Conservation (phyloP, 2,888 invertebrate species). For the Parelbella ahira region DNA sequence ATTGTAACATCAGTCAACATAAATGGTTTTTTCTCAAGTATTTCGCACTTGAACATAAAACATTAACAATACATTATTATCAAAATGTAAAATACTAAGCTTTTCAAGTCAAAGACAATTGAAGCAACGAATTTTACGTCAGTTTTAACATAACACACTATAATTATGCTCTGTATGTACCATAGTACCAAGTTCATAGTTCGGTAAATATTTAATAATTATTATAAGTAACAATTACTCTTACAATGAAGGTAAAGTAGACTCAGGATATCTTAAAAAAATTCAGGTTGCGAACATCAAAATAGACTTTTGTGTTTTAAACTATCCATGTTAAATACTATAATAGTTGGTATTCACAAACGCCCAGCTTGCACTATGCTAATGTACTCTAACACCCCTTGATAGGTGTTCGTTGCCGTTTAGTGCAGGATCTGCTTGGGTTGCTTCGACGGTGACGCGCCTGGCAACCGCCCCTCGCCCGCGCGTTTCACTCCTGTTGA, state of each 20-base stretch:
- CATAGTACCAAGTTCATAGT: slow-evolving; percentile 19
- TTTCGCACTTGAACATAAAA: too few relatives aligned
- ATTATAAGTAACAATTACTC: slow-evolving; percentile 12
- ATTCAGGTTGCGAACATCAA: slow-evolving; percentile 15
- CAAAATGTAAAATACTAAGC: too few relatives aligned
- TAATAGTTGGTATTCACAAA: slow-evolving; percentile 15
- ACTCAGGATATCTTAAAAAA: slow-evolving; percentile 20
- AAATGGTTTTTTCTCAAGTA: too few relatives aligned
- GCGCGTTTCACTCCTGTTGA: slow-evolving; percentile 65
- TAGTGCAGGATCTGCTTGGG: slow-evolving; percentile 69
- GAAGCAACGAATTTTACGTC: slow-evolving; percentile 2
- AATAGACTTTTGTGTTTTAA: slow-evolving; percentile 13
- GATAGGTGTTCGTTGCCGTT: slow-evolving; percentile 25
- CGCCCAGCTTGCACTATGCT: slow-evolving; percentile 1
- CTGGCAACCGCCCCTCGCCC: slow-evolving; percentile 66
- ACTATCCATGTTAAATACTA: slow-evolving; percentile 24
- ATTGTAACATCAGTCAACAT: too few relatives aligned
- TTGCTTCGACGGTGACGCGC: slow-evolving; percentile 75
- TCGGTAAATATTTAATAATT: slow-evolving; percentile 5
- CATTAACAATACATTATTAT: too few relatives aligned
- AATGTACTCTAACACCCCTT: slow-evolving; percentile 37
- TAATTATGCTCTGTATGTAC: slow-evolving; percentile 14
- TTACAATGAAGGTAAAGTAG: slow-evolving; percentile 14
- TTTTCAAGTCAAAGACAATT: too few relatives aligned
- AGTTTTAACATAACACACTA: slow-evolving; percentile 15